Evolutionary conservation across 2,888 invertebrate genomes (phyloP).

Genomic region (Autographa gamma): DNA sequence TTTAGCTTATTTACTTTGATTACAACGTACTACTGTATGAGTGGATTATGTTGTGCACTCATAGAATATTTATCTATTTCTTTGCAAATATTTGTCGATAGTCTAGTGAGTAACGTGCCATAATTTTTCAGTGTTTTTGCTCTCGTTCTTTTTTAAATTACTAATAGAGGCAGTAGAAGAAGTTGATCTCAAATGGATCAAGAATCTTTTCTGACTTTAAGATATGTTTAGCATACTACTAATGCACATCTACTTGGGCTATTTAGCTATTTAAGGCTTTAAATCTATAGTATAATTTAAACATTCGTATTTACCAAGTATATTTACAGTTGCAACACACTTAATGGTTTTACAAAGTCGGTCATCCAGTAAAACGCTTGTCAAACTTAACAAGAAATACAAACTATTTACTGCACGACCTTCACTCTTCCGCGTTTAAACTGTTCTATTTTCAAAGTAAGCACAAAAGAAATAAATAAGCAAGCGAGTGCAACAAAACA

Average conservation of each 20-base stretch:
- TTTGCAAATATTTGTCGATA: background rate
- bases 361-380: background rate
- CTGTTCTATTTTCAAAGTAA: constrained; percentile 1
- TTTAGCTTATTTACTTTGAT: constrained; percentile 53
- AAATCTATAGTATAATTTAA: too few relatives aligned
- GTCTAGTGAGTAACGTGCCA: background rate
- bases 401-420: background rate
- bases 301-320: background rate
- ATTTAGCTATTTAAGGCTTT: too few relatives aligned
- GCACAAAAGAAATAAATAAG: background rate
- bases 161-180: too few relatives aligned
- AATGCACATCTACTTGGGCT: too few relatives aligned
- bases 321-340: background rate
- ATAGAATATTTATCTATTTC: constrained; percentile 7
- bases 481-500: background rate
- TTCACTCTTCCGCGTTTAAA: background rate
- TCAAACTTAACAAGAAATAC: background rate
- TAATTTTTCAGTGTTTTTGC: background rate
- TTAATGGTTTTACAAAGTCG: background rate
- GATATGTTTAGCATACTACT: too few relatives aligned
- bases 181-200: too few relatives aligned
- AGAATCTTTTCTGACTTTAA: too few relatives aligned
- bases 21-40: constrained; percentile 27
- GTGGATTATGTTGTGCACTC: constrained; percentile 34
- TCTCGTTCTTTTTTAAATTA: too few relatives aligned